Conservation (phyloP, 2,888 invertebrate genomes). For the Tipula vernalis region DNA sequence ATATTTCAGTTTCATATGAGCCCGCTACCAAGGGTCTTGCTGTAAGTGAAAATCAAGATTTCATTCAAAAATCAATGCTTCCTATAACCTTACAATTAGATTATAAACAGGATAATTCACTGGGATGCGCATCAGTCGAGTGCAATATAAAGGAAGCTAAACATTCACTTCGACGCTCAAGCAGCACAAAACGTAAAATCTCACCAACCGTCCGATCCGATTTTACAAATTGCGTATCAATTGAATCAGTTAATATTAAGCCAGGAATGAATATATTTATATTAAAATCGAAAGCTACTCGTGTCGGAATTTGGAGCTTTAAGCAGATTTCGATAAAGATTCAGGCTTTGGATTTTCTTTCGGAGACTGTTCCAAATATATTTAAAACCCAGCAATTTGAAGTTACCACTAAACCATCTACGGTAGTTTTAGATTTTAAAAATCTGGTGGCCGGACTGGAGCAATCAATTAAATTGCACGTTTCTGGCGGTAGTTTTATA, state of each 20-base stretch:
- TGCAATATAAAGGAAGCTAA: conserved; percentile 51
- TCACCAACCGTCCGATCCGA: conserved; percentile 52
- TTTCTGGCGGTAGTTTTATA: conserved; percentile 65
- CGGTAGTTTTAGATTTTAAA: conserved; percentile 43
- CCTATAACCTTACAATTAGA: conserved; percentile 58
- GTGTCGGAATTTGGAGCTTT: conserved; percentile 56
- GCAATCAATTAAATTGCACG: conserved; percentile 60
- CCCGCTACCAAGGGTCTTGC: conserved; percentile 36
- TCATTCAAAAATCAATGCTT: conserved; percentile 1
- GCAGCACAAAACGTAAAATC: conserved; percentile 58
- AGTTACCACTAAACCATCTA: conserved; percentile 38
- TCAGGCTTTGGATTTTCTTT: conserved; percentile 59
- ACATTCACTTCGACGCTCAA: conserved; percentile 47
- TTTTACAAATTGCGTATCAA: conserved; percentile 46
- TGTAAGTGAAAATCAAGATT: conserved; percentile 31
- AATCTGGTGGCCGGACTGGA: conserved; percentile 71
- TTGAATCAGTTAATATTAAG: conserved; percentile 39
- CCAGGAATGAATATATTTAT: conserved; percentile 54
- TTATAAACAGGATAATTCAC: conserved; percentile 68
- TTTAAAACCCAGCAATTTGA: conserved; percentile 32
- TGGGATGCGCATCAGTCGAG: conserved; percentile 61
- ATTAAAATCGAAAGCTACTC: conserved; percentile 46
- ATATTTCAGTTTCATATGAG: conserved; percentile 51
- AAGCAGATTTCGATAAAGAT: conserved; percentile 45
- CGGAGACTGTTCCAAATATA: conserved; percentile 40